Percentiles rank a stretch among this genome's conserved stretches.
Evolutionary conservation across 2,113 vertebrate species (phyloP).

Genomic region (Platanista minor): DNA sequence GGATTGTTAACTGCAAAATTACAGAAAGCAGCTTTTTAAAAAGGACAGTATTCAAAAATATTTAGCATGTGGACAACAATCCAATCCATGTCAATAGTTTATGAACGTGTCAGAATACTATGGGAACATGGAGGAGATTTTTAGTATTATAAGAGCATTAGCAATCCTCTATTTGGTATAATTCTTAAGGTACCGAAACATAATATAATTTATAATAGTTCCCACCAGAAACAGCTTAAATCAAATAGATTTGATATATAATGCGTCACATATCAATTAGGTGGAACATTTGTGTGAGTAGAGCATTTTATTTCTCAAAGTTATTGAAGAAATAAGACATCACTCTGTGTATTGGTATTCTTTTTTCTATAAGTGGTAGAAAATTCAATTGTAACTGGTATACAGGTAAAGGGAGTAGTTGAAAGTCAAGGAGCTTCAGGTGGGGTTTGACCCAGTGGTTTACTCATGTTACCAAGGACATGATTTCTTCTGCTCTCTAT

Average conservation of each 20-base stretch:
- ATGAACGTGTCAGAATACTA: neutral
- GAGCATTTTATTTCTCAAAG: neutral
- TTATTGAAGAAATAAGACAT: neutral
- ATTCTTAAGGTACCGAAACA: neutral
- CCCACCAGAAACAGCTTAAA: neutral
- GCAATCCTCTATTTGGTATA: neutral
- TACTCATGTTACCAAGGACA: neutral
- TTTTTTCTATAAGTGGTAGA: neutral
- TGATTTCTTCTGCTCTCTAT: neutral
- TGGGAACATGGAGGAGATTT: neutral
- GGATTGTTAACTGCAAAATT: neutral
- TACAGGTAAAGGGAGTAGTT: neutral
- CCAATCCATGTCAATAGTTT: neutral
- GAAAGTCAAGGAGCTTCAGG: neutral
- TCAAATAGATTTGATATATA: neutral
- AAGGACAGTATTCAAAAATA: neutral
- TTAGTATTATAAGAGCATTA: neutral
- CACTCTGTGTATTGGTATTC: neutral
- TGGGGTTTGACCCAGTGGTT: neutral
- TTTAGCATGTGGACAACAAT: neutral
- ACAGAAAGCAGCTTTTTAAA: neutral
- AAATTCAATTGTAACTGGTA: neutral
- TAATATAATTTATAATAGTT: neutral
- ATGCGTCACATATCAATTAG: neutral
- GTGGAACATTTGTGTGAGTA: neutral